These are phyloP conservation scores for Macaria liturata DNA, from an alignment of 2,888 invertebrate genomes.

Conservation along the genomic window DNA sequence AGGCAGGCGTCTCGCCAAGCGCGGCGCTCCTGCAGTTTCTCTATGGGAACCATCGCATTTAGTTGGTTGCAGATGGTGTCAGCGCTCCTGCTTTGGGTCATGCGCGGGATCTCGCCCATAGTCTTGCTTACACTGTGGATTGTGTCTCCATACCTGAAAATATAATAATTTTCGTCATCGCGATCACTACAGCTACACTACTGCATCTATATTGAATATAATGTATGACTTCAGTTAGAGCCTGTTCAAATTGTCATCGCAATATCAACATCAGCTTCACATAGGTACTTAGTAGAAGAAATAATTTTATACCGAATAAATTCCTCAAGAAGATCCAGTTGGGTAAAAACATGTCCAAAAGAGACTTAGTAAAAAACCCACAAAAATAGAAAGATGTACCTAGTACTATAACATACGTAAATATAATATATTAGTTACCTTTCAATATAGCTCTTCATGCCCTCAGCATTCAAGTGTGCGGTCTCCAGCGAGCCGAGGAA, in stretches of 20 bases:
- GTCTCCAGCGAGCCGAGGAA: slow-evolving; percentile 97
- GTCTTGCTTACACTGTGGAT: slow-evolving; percentile 86
- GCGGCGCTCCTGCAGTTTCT: slow-evolving; percentile 88
- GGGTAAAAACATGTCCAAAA: no score
- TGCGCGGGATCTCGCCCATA: slow-evolving; percentile 89
- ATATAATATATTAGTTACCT: slow-evolving; percentile 51
- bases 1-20: slow-evolving; percentile 93
- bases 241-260: no score
- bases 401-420: no score
- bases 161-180: no score
- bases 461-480: slow-evolving; percentile 96
- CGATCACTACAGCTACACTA: no score
- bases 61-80: slow-evolving; percentile 88
- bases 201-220: not conserved
- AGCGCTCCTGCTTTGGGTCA: slow-evolving; percentile 85
- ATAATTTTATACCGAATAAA: no score
- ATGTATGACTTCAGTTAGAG: not conserved
- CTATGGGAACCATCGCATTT: slow-evolving; percentile 88
- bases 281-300: no score
- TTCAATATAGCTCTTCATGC: slow-evolving; percentile 86
- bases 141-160: slow-evolving; percentile 79
- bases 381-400: no score
- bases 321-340: no score
- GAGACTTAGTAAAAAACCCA: no score
- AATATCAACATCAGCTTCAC: no score